phyloP scores from a whole-genome alignment of 2,797 vertebrate genomes.

The Bradypus variegatus region DNA sequence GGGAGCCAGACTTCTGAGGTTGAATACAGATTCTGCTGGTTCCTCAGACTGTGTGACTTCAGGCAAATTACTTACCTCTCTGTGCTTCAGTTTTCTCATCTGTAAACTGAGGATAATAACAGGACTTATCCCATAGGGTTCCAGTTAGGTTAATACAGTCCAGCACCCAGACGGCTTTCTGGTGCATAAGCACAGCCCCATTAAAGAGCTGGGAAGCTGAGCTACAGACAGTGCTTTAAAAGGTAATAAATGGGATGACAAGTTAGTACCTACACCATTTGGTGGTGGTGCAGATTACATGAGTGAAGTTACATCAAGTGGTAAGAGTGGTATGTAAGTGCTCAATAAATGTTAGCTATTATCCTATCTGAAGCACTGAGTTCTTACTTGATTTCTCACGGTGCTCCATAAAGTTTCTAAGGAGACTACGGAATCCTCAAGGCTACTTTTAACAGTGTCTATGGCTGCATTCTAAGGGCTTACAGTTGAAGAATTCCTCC shows the following conservation, averaged over 20 bases:
- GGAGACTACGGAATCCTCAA: neutral
- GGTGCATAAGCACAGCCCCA: neutral
- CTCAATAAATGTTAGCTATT: neutral
- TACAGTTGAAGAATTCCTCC: neutral
- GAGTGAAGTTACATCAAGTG: neutral
- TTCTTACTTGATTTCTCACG: neutral
- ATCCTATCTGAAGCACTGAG: neutral
- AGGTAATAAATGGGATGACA: neutral
- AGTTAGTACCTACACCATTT: neutral
- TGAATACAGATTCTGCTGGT: neutral
- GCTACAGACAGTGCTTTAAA: neutral
- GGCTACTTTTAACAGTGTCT: neutral
- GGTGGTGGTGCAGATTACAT: neutral
- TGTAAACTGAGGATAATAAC: neutral
- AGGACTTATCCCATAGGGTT: neutral
- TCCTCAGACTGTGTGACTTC: neutral
- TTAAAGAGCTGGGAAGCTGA: neutral
- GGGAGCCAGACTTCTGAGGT: neutral
- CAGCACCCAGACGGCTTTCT: neutral
- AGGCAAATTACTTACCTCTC: neutral
- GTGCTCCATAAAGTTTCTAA: neutral
- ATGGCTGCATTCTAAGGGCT: neutral
- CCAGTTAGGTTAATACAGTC: neutral
- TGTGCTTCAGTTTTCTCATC: neutral
- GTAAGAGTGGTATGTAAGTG: neutral